Evolutionary conservation across 2,888 invertebrate species (phyloP), one percentile per base, ranked within the genome.

Genomic region (Ormyrus thymus): DNA sequence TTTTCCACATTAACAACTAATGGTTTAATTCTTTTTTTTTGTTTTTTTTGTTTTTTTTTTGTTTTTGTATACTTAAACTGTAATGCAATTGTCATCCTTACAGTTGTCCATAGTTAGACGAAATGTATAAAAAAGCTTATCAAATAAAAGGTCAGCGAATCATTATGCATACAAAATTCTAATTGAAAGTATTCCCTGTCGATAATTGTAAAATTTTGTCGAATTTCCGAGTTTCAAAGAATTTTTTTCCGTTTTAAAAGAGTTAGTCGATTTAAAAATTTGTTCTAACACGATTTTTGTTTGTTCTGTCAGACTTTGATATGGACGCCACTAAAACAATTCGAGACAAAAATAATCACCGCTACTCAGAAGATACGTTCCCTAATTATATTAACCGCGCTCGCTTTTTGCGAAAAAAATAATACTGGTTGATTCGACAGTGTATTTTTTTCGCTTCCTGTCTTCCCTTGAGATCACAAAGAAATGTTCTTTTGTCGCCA

Each of bases 261-360:
- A 29, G 29, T 29, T 29, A 29, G 13, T 15, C 13, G 45, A 72
- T 53, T 9, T 59, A 51, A 9, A 4, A 11, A 11, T 45, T 11
- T 4, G 64, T 68, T 64, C 50, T 46, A 62, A 59, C 9, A 68
- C n/a, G 8, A 75, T 11, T 64, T 65, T 68, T 51, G 29, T 10
- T 68, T 6, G 15, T 76, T 64, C 46, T 43, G 10, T 76, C 70
- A 76, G 70, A 76, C 76, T 76, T 76, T 65, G 11, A 6, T 13
- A 50, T 70, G 65, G 70, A 71, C 64, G 15, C 58, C 48, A 48
- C 62, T 76, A 69, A 68, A 76, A 69, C 10, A 55, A 69, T 59
- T 61, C 29, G n/a, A 69, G 15, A 53, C 58, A 75, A 50, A 53
- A 55, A 46, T 48, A 72, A 48, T 7, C 7, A 76, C 48, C 29